Evolutionary conservation across 2,113 vertebrate species (phyloP).

Genomic region (Camelus bactrianus): DNA sequence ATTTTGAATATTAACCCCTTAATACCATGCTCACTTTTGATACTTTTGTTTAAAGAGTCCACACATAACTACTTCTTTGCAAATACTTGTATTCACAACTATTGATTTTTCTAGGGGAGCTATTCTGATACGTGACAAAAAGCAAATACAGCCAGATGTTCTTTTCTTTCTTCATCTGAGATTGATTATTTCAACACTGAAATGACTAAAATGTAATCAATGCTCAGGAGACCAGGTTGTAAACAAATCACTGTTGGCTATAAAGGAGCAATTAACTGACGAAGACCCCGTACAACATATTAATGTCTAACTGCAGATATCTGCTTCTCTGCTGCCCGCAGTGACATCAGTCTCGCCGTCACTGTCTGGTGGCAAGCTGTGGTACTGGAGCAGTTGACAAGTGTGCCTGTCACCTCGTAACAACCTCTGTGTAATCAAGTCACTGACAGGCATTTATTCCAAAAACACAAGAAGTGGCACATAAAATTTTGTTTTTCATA

Average conservation of each 20-base stretch:
- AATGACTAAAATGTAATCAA: neutral
- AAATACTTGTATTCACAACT: neutral
- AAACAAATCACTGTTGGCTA: neutral
- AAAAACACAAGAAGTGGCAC: neutral
- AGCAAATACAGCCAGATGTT: neutral
- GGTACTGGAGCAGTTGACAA: no score
- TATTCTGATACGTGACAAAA: neutral
- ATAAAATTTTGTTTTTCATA: neutral
- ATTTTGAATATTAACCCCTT: neutral
- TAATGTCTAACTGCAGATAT: neutral
- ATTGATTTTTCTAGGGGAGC: neutral
- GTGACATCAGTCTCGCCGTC: rapidly evolving
- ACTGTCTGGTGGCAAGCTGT: neutral
- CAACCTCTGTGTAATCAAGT: neutral
- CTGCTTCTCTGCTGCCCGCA: neutral
- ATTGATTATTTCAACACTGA: neutral
- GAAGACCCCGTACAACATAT: no score
- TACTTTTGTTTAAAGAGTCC: neutral
- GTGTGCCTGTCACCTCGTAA: neutral
- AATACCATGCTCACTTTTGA: neutral
- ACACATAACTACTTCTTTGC: neutral
- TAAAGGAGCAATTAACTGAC: neutral
- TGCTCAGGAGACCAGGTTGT: neutral
- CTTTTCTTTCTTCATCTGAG: neutral
- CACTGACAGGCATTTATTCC: neutral